Evolutionary conservation across 2,888 invertebrate genomes (phyloP), one percentile per base, ranked within the genome.

Genomic region (Pristionchus japonicus): DNA sequence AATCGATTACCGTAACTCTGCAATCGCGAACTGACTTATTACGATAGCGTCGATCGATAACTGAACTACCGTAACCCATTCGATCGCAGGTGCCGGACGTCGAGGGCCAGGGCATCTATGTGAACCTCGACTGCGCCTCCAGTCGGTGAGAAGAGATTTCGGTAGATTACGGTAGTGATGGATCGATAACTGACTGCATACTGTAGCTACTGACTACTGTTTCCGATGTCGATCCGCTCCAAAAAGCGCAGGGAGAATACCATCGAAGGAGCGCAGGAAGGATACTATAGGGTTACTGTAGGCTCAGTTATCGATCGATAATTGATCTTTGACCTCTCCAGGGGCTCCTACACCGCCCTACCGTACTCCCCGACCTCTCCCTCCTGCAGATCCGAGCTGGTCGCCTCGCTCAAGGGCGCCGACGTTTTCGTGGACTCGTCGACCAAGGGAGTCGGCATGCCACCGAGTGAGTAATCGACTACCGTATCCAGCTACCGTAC

Each of bases 401-500:
- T 86, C 47, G 31, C 70, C n/a, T 49, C 34, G n/a, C 47, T 86
- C 49, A 86, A 86, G 86, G 40, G 34, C 20, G 86, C 87, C 20
- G 87, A 87, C 43, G 87, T 87, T 15, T 87, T 87, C 61, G 57
- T 77, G 57, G 87, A 87, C 27, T 31, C 87, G 20, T 27, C 52
- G 77, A 57, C n/a, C 17, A 49, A 70, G 43, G 67, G 49, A 6
- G 52, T 82, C 52, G 49, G 82, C 27, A 82, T 82, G 82, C 52
- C 47, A 82, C 82, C 82, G 43, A 77, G 74, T 77, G 43, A 3
- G 74, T n/a, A n/a, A n/a, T n/a, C n/a, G n/a, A n/a, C n/a, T n/a
- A n/a, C n/a, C n/a, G n/a, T n/a, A n/a, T n/a, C n/a, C n/a, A n/a
- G n/a, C n/a, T n/a, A n/a, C n/a, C n/a, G n/a, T n/a, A n/a, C n/a